Base-by-base conservation (phyloP, 2,888 invertebrate species). In the Ophraella communa region DNA sequence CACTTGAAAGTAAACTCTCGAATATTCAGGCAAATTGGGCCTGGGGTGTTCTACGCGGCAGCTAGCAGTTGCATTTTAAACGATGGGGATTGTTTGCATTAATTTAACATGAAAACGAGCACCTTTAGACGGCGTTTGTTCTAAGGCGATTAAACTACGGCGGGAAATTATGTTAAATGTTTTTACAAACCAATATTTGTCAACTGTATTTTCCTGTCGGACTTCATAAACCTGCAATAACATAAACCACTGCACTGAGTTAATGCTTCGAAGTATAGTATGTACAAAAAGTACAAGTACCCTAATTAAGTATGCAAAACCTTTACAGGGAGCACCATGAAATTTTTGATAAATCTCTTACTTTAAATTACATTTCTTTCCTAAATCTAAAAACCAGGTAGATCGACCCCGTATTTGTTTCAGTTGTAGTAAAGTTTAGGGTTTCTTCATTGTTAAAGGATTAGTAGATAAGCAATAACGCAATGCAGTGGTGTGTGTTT, bases 21-120 rank as follows among this genome's bases (percentile, higher is more conserved):
- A 20, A 57, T 21, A 57, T 57, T 57, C 35, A 39, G 47, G 59
- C 64, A 64, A 64, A 64, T 64, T 59, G 54, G 64, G 58, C 45
- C 60, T 39, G 42, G 14, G 21, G 35, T 39, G 20, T 39, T 39
- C 52, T 14, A 11, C n/a, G 20, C 45, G 14, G 18, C 20, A 20
- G 24, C 11, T 14, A 20, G 44, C 52, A 60, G 60, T 60, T 60
- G 60, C 60, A 60, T 60, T 60, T 59, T 60, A 60, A 60, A 52
- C 52, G 60, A 52, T 18, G 30, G 33, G 44, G 52, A 53, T 53
- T 60, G 60, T 60, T 60, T 60, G 52, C 60, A 60, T 60, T 60
- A 60, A 60, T 60, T 60, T 53, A 60, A 60, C 60, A 60, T 53
- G 52, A 52, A 42, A 52, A 35, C 24, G 30, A 57, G 57, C 47